Evolutionary conservation across 37 sponge, comb jelly and placozoan genomes (phyloP), one percentile per base, ranked within the genome.

Genomic region (Crambe crambe): DNA sequence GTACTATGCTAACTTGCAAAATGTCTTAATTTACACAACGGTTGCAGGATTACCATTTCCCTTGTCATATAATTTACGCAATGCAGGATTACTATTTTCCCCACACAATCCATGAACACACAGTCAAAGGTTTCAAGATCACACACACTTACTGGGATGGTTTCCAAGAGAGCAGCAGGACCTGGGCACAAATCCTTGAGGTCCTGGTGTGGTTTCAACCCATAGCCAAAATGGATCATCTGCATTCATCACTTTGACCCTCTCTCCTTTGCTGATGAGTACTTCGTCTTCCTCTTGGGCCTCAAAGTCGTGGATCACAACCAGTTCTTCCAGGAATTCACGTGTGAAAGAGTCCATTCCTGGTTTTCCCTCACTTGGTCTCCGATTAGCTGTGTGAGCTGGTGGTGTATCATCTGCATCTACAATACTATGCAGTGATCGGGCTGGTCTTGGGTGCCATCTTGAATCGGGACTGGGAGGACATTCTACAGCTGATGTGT

Each of bases 151-250:
- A 89, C 89, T 72, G 9, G 89, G 86, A 78, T 89, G 93, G 42
- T 87, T 85, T 41, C 92, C 92, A 21, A 92, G 83, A 26, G 92
- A 79, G 47, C 81, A 81, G 54, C 89, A 92, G 32, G 81, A 58
- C n/a, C 92, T 43, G 5, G 92, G 92, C 2, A 92, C 80, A 57
- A 83, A 92, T 18, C 92, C 92, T 43, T 92, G 83, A 21, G 80
- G 81, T 51, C 89, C 92, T 23, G 65, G 79, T 0, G 77, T 79
- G 0, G 92, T 92, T 37, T 66, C 73, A 30, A 92, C 76, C 92
- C 92, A 92, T 68, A 92, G 76, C 92, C 92, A 92, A 27, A 78
- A 68, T 3, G 80, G 68, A 60, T 92, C 92, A 31, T 92, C 92
- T 34, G 92, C 92, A 44, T 92, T 92, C 51, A 92, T 58, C 44